Evolutionary conservation across 2,797 vertebrate genomes (phyloP), one percentile per base, ranked within the genome.

Genomic region (Phoebastria nigripes): DNA sequence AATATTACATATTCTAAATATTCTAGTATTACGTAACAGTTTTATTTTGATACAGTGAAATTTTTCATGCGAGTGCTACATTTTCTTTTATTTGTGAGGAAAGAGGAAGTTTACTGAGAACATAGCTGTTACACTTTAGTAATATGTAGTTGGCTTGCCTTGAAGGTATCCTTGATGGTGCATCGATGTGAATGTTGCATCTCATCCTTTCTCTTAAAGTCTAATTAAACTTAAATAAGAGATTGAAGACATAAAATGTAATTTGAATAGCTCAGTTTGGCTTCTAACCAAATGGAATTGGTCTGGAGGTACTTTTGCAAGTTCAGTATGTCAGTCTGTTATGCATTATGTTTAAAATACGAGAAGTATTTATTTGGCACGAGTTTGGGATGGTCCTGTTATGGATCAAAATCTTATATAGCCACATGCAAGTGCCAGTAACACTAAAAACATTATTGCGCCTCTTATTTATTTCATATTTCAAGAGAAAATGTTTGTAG

Each of bases 101-200:
- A 47, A 35, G 47, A 54, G 33, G 49, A 44, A 46, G 16, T 37
- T 87, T n/a, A 15, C 58, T 13, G 69, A 63, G 31, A 62, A 51
- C 6, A 2, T 20, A 65, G 83, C 44, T 35, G 10, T 42, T 44
- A 24, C 0, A 15, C n/a, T 85, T 47, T 0, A 35, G 25, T 15
- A 54, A 69, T 15, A 9, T 1, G 13, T 22, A 12, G 12, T 6
- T 77, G 42, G 14, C 14, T 62, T 71, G 78, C 65, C 52, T 66
- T 77, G 59, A 77, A 35, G 72, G 42, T 66, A 8, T 80, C 59
- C 29, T 66, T 66, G 47, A 8, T 19, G 28, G 41, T 65, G 44
- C 47, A 44, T 21, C 8, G 3, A 33, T 56, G 8, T 22, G 41
- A 83, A 31, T 4, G 5, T 24, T 44, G 26, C 47, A 51, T 62